Evolutionary conservation across 2,888 invertebrate genomes (phyloP).

Genomic region (Lasioglossum vierecki): DNA sequence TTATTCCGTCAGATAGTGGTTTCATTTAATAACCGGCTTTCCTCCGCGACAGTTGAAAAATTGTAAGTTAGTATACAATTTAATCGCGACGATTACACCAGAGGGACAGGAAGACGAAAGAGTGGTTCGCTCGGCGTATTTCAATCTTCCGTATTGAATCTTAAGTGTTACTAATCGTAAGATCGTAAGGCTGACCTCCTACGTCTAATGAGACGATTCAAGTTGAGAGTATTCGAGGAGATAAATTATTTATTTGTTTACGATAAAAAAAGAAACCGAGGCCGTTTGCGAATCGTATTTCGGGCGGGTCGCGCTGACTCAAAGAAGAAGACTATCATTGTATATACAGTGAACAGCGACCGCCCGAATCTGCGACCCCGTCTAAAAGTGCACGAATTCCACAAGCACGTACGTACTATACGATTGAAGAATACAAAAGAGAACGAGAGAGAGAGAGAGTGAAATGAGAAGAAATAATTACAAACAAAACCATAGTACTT

Average conservation of each 20-base stretch:
- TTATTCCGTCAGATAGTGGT: slow-evolving; percentile 32
- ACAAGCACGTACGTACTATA: slow-evolving; percentile 66
- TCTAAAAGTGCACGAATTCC: slow-evolving; percentile 62
- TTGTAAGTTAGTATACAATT: neutral
- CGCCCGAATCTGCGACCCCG: slow-evolving; percentile 64
- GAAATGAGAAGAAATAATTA: slow-evolving; percentile 16
- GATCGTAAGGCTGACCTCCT: slow-evolving; percentile 77
- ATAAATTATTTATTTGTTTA: slow-evolving; percentile 74
- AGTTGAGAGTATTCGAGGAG: slow-evolving; percentile 72
- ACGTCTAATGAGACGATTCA: slow-evolving; percentile 69
- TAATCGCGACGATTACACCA: slow-evolving; percentile 35
- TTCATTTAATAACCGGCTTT: slow-evolving; percentile 43
- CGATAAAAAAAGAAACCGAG: slow-evolving; percentile 64
- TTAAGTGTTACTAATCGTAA: slow-evolving; percentile 75
- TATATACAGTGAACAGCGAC: slow-evolving; percentile 50
- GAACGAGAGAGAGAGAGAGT: neutral
- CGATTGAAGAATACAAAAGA: slow-evolving; percentile 30
- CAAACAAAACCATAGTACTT: slow-evolving; percentile 56
- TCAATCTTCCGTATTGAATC: slow-evolving; percentile 74
- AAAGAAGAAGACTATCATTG: slow-evolving; percentile 57
- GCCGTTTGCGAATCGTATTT: slow-evolving; percentile 63
- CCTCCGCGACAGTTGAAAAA: slow-evolving; percentile 14
- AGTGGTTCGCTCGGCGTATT: slow-evolving; percentile 55
- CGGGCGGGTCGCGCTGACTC: slow-evolving; percentile 56
- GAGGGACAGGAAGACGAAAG: slow-evolving; percentile 47